Percentiles rank a stretch among this genome's conserved stretches.
Evolutionary conservation across 1,140 invertebrate species (phyloP).

Genomic region (Trichogramma pretiosum): DNA sequence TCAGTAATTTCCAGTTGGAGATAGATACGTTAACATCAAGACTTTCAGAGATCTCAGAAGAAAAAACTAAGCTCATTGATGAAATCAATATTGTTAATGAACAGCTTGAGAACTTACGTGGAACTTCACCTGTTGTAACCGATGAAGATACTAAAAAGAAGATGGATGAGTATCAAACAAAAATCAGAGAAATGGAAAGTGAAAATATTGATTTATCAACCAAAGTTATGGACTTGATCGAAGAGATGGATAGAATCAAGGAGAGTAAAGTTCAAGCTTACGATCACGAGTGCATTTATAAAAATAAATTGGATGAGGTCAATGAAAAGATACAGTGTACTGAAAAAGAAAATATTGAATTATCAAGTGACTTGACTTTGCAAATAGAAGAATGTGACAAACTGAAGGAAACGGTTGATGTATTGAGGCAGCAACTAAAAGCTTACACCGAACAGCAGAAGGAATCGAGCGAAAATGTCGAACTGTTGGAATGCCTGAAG

Average conservation of each 20-base stretch:
- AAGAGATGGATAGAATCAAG: conserved; percentile 23
- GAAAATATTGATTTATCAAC: conserved; percentile 21
- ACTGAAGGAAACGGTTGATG: conserved; percentile 17
- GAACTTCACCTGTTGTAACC: neutral
- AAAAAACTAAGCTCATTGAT: conserved; percentile 23
- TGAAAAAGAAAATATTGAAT: conserved; percentile 22
- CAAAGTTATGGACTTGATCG: conserved; percentile 22
- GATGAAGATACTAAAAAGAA: conserved; percentile 19
- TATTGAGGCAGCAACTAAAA: conserved; percentile 14
- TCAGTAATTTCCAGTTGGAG: conserved; percentile 18
- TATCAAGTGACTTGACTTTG: conserved; percentile 23
- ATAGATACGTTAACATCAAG: conserved; percentile 22
- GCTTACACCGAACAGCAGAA: neutral
- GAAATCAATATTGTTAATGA: conserved; percentile 18
- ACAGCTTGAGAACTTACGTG: conserved; percentile 14
- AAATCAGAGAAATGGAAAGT: conserved; percentile 11
- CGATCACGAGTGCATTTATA: conserved; percentile 20
- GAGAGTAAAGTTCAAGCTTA: conserved; percentile 17
- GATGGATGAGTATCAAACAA: conserved; percentile 16
- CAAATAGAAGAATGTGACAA: conserved; percentile 23
- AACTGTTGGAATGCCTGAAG: conserved; percentile 2
- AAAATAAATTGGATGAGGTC: conserved; percentile 13
- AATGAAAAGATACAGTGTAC: conserved; percentile 14
- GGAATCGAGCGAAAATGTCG: neutral
- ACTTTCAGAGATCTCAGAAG: conserved; percentile 19